A percentile compares a stretch with the other conserved stretches of the same genome.
These are phyloP conservation scores for Ochotona curzoniae DNA, from an alignment of 2,113 vertebrate genomes.

Conservation along the genomic window DNA sequence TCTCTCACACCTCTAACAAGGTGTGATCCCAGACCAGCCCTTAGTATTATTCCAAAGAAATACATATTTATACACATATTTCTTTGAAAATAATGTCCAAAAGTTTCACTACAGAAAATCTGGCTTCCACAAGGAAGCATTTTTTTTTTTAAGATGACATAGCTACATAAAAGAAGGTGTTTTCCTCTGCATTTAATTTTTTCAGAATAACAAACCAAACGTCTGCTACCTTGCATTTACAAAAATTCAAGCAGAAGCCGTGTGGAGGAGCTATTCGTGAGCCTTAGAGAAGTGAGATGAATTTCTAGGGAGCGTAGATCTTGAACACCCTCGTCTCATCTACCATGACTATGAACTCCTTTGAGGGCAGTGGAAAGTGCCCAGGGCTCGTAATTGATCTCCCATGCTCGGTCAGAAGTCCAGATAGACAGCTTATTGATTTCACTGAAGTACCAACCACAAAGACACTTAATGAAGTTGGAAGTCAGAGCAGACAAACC, in stretches of 20 bases:
- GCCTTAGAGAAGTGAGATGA: neutral
- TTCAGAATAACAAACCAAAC: conserved; percentile 84
- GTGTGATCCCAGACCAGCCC: too few species aligned
- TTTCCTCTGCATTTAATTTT: conserved; percentile 79
- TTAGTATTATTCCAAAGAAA: too few species aligned
- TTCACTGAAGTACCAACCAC: neutral
- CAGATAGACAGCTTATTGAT: conserved; percentile 48
- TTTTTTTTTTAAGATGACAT: conserved; percentile 73
- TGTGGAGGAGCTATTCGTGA: neutral
- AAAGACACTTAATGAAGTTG: conserved; percentile 52
- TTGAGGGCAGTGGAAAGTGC: neutral
- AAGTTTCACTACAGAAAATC: too few species aligned
- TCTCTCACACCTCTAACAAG: too few species aligned
- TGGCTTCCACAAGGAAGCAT: too few species aligned
- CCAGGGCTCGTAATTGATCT: neutral
- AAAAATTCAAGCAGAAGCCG: neutral
- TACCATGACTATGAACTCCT: neutral
- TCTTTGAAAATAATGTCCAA: too few species aligned
- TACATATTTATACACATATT: too few species aligned
- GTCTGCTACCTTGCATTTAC: conserved; percentile 64
- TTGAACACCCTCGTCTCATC: neutral
- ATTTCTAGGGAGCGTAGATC: neutral
- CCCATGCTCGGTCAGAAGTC: conserved; percentile 31
- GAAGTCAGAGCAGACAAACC: conserved; percentile 40
- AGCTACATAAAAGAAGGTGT: conserved; percentile 83